phyloP scores from a whole-genome alignment of 2,888 invertebrate genomes.

The Allolobophora icterica region DNA sequence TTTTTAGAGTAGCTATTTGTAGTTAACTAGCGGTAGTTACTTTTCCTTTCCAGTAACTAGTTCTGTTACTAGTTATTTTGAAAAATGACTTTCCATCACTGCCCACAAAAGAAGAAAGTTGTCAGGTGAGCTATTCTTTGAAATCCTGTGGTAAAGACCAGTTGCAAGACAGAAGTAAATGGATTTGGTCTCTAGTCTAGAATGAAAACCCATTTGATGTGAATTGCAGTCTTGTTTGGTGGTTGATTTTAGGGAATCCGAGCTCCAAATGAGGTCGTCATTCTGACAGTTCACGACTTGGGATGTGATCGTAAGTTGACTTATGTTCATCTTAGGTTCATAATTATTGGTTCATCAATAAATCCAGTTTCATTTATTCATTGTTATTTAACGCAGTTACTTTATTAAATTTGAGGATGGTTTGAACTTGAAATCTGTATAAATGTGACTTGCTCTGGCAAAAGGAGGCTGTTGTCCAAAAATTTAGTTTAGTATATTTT shows the following conservation, averaged over 20 bases:
- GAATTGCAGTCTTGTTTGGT: background rate
- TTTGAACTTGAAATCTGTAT: background rate
- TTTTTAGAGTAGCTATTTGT: too few species aligned
- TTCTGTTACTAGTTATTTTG: too few species aligned
- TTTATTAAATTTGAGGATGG: background rate
- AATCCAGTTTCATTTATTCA: background rate
- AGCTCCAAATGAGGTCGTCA: conserved; percentile 41
- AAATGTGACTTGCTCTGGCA: too few species aligned
- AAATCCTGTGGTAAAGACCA: background rate
- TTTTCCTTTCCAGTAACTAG: too few species aligned
- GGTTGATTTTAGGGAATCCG: conserved; percentile 38
- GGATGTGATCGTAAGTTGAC: conserved; percentile 45
- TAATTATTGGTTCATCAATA: background rate
- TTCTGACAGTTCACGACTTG: conserved; percentile 44
- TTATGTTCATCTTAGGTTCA: background rate
- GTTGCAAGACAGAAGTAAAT: background rate
- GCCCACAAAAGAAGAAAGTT: too few species aligned
- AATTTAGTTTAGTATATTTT: too few species aligned
- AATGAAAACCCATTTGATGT: background rate
- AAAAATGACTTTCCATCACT: too few species aligned
- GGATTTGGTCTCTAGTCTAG: background rate
- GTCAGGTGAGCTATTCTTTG: background rate
- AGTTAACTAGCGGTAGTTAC: too few species aligned
- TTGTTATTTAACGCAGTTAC: background rate
- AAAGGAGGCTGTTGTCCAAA: too few species aligned